A percentile compares a stretch with the other conserved stretches of the same genome.
Evolutionary conservation across 1,140 invertebrate species (phyloP).

Genomic region (Tetraneura akinire): DNA sequence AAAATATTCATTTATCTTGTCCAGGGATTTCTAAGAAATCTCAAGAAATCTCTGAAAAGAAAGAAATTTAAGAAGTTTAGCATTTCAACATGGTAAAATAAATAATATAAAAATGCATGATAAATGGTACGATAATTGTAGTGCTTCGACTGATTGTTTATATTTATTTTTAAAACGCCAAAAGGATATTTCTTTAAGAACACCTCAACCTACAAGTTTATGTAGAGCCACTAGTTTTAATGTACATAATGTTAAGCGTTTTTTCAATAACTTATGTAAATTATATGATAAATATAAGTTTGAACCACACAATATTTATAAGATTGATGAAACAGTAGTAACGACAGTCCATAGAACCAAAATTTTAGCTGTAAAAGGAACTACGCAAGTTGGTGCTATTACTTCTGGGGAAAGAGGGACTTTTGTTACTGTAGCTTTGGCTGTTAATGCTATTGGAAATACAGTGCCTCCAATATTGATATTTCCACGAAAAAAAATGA

Average conservation of each 20-base stretch:
- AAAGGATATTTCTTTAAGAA: slow-evolving; percentile 7
- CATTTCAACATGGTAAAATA: too few relatives aligned
- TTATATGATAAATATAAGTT: neutral
- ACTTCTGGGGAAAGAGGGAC: slow-evolving; percentile 59
- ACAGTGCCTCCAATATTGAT: neutral
- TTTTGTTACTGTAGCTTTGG: neutral
- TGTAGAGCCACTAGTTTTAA: slow-evolving; percentile 4
- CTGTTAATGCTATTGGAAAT: slow-evolving; percentile 5
- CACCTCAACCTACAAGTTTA: neutral
- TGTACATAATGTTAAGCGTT: neutral
- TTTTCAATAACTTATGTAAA: slow-evolving; percentile 3
- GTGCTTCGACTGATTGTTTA: too few relatives aligned
- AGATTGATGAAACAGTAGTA: slow-evolving; percentile 62
- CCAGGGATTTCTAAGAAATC: neutral
- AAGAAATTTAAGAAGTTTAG: too few relatives aligned
- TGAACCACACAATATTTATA: slow-evolving; percentile 57
- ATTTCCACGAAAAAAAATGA: slow-evolving; percentile 19
- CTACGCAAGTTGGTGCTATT: slow-evolving; percentile 59
- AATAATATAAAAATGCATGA: too few relatives aligned
- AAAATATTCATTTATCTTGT: too few relatives aligned
- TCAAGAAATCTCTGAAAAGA: too few relatives aligned
- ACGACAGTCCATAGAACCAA: slow-evolving; percentile 60
- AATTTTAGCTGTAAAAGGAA: slow-evolving; percentile 59
- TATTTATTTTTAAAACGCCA: slow-evolving; percentile 10
- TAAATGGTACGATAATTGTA: too few relatives aligned